Evolutionary conservation across 2,888 invertebrate genomes (phyloP).

Genomic region (Vannuccia rotundouncinata): DNA sequence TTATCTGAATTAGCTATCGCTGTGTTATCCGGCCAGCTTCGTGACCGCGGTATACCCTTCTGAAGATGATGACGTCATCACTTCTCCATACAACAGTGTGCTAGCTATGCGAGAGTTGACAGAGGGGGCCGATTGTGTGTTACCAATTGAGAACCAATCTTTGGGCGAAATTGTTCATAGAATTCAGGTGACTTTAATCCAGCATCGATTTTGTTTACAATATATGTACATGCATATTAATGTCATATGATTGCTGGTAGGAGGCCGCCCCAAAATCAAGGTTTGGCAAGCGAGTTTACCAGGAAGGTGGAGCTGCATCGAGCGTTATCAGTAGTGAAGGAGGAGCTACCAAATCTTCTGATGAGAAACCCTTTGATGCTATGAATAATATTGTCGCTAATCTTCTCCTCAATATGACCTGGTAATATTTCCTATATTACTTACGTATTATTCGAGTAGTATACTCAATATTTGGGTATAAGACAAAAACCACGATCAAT

Average conservation of each 20-base stretch:
- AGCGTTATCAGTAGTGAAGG: slow-evolving; percentile 22
- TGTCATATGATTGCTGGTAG: not conserved
- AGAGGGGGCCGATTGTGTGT: slow-evolving; percentile 57
- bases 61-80: slow-evolving; percentile 58
- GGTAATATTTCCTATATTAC: slow-evolving; percentile 45
- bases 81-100: slow-evolving; percentile 58
- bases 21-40: too few species aligned
- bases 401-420: slow-evolving; percentile 56
- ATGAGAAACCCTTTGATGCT: slow-evolving; percentile 52
- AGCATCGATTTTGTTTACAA: not conserved
- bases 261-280: slow-evolving; percentile 48
- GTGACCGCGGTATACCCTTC: slow-evolving; percentile 58
- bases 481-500: too few species aligned
- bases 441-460: too few species aligned
- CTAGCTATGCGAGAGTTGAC: slow-evolving; percentile 56
- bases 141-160: slow-evolving; percentile 58
- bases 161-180: slow-evolving; percentile 6
- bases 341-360: not conserved
- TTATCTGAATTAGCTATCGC: too few species aligned
- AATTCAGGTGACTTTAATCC: not conserved
- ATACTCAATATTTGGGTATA: too few species aligned
- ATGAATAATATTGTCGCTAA: slow-evolving; percentile 59
- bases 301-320: slow-evolving; percentile 41
- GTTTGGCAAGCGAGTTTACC: slow-evolving; percentile 48
- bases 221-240: not conserved